A percentile compares a stretch with the other conserved stretches of the same genome.
Evolutionary conservation across 2,888 invertebrate species (phyloP).

Genomic region (Leucophenga montana): DNA sequence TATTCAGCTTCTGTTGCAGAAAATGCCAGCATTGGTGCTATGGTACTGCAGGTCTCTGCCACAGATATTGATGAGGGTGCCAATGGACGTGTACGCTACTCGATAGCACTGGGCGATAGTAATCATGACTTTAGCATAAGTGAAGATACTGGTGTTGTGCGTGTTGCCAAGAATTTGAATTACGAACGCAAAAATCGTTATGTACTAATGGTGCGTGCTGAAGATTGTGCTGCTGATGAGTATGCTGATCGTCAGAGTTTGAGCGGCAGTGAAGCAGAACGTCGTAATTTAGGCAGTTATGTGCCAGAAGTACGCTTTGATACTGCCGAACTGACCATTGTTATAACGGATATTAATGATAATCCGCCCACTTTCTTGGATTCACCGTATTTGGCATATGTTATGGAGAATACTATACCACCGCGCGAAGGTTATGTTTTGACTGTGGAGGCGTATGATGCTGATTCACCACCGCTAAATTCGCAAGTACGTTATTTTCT

Average conservation of each 20-base stretch:
- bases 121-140: slow-evolving; percentile 93
- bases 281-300: neutral
- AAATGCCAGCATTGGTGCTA: slow-evolving; percentile 94
- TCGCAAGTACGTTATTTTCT: slow-evolving; percentile 93
- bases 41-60: slow-evolving; percentile 90
- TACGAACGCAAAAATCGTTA: slow-evolving; percentile 92
- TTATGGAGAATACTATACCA: slow-evolving; percentile 92
- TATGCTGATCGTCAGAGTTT: slow-evolving; percentile 61
- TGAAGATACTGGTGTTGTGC: slow-evolving; percentile 91
- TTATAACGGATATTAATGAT: slow-evolving; percentile 93
- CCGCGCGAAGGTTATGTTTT: slow-evolving; percentile 86
- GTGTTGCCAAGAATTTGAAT: slow-evolving; percentile 94
- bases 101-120: slow-evolving; percentile 90
- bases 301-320: slow-evolving; percentile 77
- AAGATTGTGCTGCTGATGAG: slow-evolving; percentile 87
- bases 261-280: too few species aligned
- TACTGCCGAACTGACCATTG: slow-evolving; percentile 87
- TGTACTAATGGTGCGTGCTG: slow-evolving; percentile 86
- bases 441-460: slow-evolving; percentile 90
- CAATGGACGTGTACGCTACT: slow-evolving; percentile 93
- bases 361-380: slow-evolving; percentile 93
- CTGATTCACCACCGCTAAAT: slow-evolving; percentile 92
- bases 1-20: slow-evolving; percentile 93
- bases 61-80: slow-evolving; percentile 90
- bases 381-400: slow-evolving; percentile 94